Evolutionary conservation across 2,888 invertebrate species (phyloP), one percentile per base, ranked within the genome.

Genomic region (Ichneumon xanthorius): DNA sequence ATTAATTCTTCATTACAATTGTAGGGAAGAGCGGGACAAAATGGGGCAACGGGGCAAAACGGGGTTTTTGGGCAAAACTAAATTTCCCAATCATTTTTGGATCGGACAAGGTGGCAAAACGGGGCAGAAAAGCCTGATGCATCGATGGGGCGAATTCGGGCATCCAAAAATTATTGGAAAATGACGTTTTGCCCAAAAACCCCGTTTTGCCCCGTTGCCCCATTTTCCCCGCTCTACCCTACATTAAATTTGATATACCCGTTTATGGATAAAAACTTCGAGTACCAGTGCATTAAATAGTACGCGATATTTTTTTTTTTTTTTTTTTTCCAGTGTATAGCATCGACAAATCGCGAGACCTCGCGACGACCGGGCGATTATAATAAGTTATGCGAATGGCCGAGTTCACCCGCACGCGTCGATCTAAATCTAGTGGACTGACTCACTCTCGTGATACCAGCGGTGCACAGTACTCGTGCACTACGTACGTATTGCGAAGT

Each of bases 381-480:
- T 67, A 67, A 67, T 67, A 19, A 67, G 40, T 67, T 67, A 40
- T n/a, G n/a, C 67, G n/a, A 40, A 30, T 14, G 63, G 48, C 33
- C 65, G 19, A 33, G 63, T 22, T 67, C 11, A 76, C 53, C 19
- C 67, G 76, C 50, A 40, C 68, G 55, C 26, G 55, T 68, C 40
- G 1, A 73, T 79, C 70, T 58, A 65, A 80, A 80, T 76, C 80
- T 67, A 76, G 26, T 67, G 5, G 45, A 53, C 37, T 55, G 82
- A 78, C 71, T 71, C 78, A 76, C 63, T 40, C 72, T 73, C 65
- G 19, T 67, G 73, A 67, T 53, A 50, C 67, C 67, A n/a, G 26
- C 33, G 61, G 11, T 48, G 45, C 58, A 30, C 19, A 50, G n/a
- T 33, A 65, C 37, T 65, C 33, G 50, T 63, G n/a, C 16, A 75